Conservation (phyloP, 2,113 vertebrate species). For the Paedocypris sp. region DNA sequence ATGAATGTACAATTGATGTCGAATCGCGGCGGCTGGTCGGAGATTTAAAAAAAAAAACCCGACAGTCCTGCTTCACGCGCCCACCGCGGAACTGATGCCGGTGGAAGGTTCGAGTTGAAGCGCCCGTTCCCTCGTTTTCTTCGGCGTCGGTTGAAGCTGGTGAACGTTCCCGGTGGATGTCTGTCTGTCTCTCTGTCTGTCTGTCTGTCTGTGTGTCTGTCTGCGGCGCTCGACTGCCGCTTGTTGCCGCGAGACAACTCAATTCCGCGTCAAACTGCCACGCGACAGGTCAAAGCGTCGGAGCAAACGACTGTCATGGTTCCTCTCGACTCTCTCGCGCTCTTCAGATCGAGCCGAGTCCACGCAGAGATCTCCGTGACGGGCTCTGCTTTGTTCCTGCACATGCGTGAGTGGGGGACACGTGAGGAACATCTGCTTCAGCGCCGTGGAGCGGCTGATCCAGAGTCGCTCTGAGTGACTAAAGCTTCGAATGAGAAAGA, state of each 20-base stretch:
- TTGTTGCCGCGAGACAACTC: constrained; percentile 1
- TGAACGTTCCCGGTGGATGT: background rate
- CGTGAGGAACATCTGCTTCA: background rate
- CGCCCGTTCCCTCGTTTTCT: background rate
- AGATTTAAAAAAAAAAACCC: background rate
- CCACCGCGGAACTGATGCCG: too few species aligned
- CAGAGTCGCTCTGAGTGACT: background rate
- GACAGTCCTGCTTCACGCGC: too few species aligned
- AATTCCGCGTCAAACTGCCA: background rate
- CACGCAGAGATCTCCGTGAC: background rate
- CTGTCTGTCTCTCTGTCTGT: background rate
- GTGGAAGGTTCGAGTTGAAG: too few species aligned
- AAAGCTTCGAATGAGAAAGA: too few species aligned
- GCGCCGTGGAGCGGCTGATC: background rate
- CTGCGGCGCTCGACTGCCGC: background rate
- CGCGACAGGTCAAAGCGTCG: too few species aligned
- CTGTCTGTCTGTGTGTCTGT: background rate
- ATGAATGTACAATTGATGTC: constrained; percentile 35
- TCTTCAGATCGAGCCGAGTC: too few species aligned
- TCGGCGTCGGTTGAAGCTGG: background rate
- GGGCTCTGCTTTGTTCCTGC: background rate
- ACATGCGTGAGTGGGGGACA: too few species aligned
- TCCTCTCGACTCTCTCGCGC: too few species aligned
- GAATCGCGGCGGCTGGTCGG: constrained; percentile 11
- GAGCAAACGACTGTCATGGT: too few species aligned